Evolutionary conservation across 2,888 invertebrate genomes (phyloP).

Genomic region (Polydrusus cervinus): DNA sequence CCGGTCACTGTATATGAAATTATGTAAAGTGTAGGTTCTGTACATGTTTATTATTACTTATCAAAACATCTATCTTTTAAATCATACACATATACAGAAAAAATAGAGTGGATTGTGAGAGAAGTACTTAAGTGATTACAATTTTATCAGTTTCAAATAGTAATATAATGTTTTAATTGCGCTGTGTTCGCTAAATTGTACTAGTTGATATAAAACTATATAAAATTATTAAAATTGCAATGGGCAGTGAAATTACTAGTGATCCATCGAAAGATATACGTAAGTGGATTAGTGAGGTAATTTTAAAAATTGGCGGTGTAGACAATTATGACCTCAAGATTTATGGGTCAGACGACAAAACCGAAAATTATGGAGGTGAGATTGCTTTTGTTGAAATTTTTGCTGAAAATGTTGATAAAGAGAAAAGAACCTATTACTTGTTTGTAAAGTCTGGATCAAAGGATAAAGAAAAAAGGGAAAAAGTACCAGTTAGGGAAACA

Average conservation of each 20-base stretch:
- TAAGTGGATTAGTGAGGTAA: constrained; percentile 46
- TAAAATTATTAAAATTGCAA: neutral
- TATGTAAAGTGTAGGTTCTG: too few relatives aligned
- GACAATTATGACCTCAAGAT: constrained; percentile 51
- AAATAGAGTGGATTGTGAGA: too few relatives aligned
- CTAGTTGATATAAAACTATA: neutral
- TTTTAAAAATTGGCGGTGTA: constrained; percentile 45
- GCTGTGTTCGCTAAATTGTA: too few relatives aligned
- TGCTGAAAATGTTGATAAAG: constrained; percentile 44
- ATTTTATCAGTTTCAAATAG: too few relatives aligned
- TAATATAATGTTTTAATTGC: too few relatives aligned
- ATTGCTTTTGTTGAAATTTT: constrained; percentile 47
- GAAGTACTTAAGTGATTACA: too few relatives aligned
- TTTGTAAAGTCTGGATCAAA: constrained; percentile 37
- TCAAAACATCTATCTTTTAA: too few relatives aligned
- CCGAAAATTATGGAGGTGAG: constrained; percentile 50
- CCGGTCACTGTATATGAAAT: too few relatives aligned
- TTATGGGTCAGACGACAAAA: constrained; percentile 47
- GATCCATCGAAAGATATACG: constrained; percentile 37
- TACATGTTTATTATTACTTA: too few relatives aligned
- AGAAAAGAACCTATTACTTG: constrained; percentile 44
- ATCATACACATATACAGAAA: too few relatives aligned
- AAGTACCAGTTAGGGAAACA: neutral
- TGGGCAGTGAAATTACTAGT: constrained; percentile 21
- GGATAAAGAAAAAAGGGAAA: neutral